Evolutionary conservation across 2,888 invertebrate genomes (phyloP), one percentile per base, ranked within the genome.

Genomic region (Germaria angustata): DNA sequence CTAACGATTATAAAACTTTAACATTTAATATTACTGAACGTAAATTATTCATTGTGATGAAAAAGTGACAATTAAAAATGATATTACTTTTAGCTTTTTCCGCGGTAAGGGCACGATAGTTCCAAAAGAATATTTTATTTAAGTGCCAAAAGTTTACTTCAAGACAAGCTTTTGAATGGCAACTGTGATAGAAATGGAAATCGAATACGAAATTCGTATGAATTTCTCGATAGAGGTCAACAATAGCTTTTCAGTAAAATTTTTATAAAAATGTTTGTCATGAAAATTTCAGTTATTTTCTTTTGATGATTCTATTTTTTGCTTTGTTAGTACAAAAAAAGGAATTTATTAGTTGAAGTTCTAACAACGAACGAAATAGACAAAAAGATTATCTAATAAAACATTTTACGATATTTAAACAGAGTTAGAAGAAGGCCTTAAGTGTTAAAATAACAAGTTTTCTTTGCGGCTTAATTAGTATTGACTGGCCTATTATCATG

Each of bases 401-500:
- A 44, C n/a, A 46, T 28, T n/a, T 39, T 20, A 53, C 2, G 6
- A 22, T n/a, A 8, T n/a, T 34, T 1, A 13, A 11, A 24, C 24
- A 39, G 22, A 24, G 11, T 9, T 32, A 53, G 11, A 32, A 51
- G 39, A 39, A 61, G 59, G 49, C 46, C 46, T 59, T 36, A 17
- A 44, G 24, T 44, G 22, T 49, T 22, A 15, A 41, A 44, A 11
- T 61, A 51, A 73, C 53, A 53, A 15, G 51, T 53, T 76, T 55
- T 1, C 13, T 57, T 44, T 44, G 59, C 61, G 59, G 34, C 22
- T 71, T 66, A 65, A 66, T 66, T 46, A 65, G 55, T 46, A 36
- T 46, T n/a, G 36, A 66, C 49, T 59, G 76, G 57, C 61, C 68
- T 68, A 77, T 59, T 68, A 77, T 32, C 17, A 36, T 32, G 57